Percentiles rank a stretch among this genome's conserved stretches.
Evolutionary conservation across 2,113 vertebrate species (phyloP).

Genomic region (Uria aalge): DNA sequence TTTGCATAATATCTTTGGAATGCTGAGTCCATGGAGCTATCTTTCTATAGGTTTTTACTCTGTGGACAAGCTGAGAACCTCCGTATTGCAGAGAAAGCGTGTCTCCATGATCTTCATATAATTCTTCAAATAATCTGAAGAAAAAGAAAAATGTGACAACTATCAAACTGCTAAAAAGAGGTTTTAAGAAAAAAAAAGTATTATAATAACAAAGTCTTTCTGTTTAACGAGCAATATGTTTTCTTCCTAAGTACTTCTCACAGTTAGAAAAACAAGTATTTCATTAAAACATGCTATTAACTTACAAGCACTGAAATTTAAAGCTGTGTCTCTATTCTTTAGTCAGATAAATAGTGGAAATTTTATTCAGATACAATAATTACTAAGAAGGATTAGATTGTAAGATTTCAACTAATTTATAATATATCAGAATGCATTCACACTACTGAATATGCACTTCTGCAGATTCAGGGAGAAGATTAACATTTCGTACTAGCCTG

Average conservation of each 20-base stretch:
- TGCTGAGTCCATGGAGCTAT: slow-evolving; percentile 98
- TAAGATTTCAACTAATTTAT: background rate
- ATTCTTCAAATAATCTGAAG: slow-evolving; percentile 93
- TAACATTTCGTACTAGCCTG: background rate
- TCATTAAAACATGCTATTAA: background rate
- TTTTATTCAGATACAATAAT: background rate
- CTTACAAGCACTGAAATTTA: background rate
- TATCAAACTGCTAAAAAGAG: background rate
- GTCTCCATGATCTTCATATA: slow-evolving; percentile 98
- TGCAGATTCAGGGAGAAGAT: background rate
- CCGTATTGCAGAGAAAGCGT: slow-evolving; percentile 95
- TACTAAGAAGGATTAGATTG: background rate
- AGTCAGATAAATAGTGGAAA: background rate
- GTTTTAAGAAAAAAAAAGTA: background rate
- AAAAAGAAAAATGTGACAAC: background rate
- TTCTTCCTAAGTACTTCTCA: background rate
- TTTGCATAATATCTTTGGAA: slow-evolving; percentile 98
- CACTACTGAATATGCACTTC: background rate
- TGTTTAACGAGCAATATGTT: background rate
- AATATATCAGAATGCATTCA: background rate
- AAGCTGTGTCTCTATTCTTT: background rate
- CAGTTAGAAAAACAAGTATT: background rate
- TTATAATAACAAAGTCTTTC: background rate
- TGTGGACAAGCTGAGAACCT: slow-evolving; percentile 96
- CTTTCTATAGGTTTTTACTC: slow-evolving; percentile 97